Conservation (phyloP, 2,888 invertebrate species). For the Ochropacha duplaris region DNA sequence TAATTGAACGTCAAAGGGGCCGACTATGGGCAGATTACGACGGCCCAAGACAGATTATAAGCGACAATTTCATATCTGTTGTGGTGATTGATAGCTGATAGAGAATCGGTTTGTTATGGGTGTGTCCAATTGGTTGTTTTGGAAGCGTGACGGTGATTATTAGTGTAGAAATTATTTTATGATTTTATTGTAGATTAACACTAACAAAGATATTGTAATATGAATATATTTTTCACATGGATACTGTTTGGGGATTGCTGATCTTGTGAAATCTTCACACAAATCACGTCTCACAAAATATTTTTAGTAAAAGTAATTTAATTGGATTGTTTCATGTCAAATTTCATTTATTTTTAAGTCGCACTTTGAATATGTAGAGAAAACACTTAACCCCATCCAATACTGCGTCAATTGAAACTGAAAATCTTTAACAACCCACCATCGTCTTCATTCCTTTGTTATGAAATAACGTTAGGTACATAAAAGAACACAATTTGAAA, state of each 20-base stretch:
- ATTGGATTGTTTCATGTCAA: too few species aligned
- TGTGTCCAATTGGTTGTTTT: conserved; percentile 38
- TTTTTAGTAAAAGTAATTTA: too few species aligned
- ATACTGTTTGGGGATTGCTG: too few species aligned
- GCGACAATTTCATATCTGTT: conserved; percentile 61
- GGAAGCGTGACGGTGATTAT: conserved; percentile 58
- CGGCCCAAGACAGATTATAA: conserved; percentile 41
- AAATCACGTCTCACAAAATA: too few species aligned
- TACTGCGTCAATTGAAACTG: background rate
- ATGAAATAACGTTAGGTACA: background rate
- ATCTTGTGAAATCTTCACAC: too few species aligned
- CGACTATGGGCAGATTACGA: conserved; percentile 48
- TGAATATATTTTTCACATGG: background rate
- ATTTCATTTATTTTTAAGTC: too few species aligned
- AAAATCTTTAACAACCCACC: background rate
- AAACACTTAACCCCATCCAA: background rate
- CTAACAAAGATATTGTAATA: background rate
- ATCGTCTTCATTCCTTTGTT: background rate
- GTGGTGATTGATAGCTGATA: conserved; percentile 52
- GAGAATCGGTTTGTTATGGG: conserved; percentile 34
- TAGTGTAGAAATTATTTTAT: background rate
- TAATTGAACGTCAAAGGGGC: conserved; percentile 72
- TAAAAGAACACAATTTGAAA: conserved; percentile 13
- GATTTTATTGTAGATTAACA: background rate
- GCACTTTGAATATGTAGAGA: background rate